Conservation (phyloP, 1,140 invertebrate genomes). For the Atta cephalotes region DNA sequence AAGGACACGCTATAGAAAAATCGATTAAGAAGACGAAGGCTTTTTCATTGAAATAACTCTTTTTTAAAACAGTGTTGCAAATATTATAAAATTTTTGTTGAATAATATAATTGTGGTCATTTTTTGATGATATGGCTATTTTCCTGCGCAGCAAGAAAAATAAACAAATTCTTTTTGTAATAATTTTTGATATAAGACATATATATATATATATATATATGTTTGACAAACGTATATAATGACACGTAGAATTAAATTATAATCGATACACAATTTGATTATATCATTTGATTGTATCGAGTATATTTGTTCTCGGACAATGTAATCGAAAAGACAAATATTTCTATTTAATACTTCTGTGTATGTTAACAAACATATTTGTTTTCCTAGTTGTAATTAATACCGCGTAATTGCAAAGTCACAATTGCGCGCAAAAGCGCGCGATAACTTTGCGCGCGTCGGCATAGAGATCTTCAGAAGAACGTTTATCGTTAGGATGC, state of each 20-base stretch:
- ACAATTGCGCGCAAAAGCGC: conserved; percentile 12
- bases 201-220: not conserved
- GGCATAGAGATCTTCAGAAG: conserved; percentile 37
- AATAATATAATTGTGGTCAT: not conserved
- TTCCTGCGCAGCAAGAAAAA: not conserved
- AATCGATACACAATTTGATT: conserved; percentile 24
- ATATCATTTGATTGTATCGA: not conserved
- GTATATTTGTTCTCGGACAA: not conserved
- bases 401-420: conserved; percentile 43
- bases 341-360: conserved; percentile 27
- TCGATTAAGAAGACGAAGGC: conserved; percentile 22
- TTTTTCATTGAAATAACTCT: not conserved
- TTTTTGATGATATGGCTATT: not conserved
- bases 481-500: conserved; percentile 60
- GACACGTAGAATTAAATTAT: not conserved
- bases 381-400: conserved; percentile 19
- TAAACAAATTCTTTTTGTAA: not conserved
- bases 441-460: conserved; percentile 20
- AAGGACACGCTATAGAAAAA: conserved; percentile 48
- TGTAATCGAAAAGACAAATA: conserved; percentile 18
- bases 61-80: not conserved
- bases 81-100: not conserved
- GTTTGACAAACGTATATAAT: not conserved
- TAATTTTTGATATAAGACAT: not conserved
- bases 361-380: conserved; percentile 29